Conservation (phyloP, 2,113 vertebrate species). For the Hystrix cristata region DNA sequence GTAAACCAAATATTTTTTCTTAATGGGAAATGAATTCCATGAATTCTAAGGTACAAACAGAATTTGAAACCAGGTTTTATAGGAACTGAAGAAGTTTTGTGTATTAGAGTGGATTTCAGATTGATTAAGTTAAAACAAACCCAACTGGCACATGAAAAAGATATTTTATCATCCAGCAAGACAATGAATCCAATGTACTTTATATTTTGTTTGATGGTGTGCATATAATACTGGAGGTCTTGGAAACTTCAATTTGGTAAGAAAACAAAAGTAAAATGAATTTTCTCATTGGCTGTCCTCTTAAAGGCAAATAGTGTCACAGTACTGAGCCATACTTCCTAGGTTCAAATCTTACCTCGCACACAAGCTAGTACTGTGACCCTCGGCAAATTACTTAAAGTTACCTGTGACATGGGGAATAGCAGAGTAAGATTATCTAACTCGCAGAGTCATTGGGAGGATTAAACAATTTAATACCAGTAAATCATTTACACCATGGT, state of each 20-base stretch:
- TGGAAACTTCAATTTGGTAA: constrained; percentile 5
- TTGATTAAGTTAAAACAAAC: not conserved
- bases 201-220: not conserved
- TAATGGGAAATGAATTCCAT: constrained; percentile 46
- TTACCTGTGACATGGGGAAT: not conserved
- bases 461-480: not conserved
- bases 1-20: not conserved
- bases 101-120: not conserved
- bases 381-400: not conserved
- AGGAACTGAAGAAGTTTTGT: not conserved
- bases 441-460: not conserved
- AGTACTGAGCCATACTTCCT: not conserved
- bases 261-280: not conserved
- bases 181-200: not conserved
- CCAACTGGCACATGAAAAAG: not conserved
- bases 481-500: not conserved
- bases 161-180: not conserved
- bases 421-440: not conserved
- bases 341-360: not conserved
- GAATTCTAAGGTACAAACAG: constrained; percentile 20
- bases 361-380: not conserved
- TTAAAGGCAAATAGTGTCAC: not conserved
- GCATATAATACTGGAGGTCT: not conserved
- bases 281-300: not conserved
- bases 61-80: not conserved